Conservation (phyloP, 2,113 vertebrate genomes). For the Corydoras maculifer region DNA sequence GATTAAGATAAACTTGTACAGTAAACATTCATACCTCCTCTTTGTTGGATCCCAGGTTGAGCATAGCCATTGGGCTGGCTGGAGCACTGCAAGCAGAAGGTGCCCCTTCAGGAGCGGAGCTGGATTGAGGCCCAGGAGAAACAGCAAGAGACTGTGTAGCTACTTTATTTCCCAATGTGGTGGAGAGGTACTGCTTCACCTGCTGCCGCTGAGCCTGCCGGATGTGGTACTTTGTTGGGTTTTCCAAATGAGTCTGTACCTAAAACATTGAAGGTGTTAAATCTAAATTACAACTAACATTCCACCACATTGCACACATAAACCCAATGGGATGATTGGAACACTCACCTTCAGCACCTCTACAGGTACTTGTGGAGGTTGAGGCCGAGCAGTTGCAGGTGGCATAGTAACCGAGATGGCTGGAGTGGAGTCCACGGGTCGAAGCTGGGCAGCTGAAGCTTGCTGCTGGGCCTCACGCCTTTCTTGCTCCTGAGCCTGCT, state of each 20-base stretch:
- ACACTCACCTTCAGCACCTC: conserved; percentile 79
- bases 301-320: not conserved
- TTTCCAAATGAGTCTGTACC: conserved; percentile 82
- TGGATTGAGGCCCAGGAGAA: conserved; percentile 45
- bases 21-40: conserved; percentile 57
- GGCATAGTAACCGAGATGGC: conserved; percentile 62
- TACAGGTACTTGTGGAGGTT: conserved; percentile 77
- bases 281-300: too few species aligned
- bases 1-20: not conserved
- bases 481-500: conserved; percentile 79
- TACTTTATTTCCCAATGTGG: conserved; percentile 65
- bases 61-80: conserved; percentile 67
- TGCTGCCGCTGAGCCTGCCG: conserved; percentile 79
- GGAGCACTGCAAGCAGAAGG: conserved; percentile 61
- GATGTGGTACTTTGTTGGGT: conserved; percentile 81
- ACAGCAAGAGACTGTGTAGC: conserved; percentile 58
- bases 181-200: conserved; percentile 78
- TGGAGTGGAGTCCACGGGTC: conserved; percentile 51
- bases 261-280: conserved; percentile 31
- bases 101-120: conserved; percentile 49
- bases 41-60: conserved; percentile 70
- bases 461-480: conserved; percentile 71
- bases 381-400: conserved; percentile 48
- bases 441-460: conserved; percentile 53
- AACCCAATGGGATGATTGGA: not conserved